A percentile compares a stretch with the other conserved stretches of the same genome.
Evolutionary conservation across 2,888 invertebrate genomes (phyloP).

Genomic region (Acronicta psi): DNA sequence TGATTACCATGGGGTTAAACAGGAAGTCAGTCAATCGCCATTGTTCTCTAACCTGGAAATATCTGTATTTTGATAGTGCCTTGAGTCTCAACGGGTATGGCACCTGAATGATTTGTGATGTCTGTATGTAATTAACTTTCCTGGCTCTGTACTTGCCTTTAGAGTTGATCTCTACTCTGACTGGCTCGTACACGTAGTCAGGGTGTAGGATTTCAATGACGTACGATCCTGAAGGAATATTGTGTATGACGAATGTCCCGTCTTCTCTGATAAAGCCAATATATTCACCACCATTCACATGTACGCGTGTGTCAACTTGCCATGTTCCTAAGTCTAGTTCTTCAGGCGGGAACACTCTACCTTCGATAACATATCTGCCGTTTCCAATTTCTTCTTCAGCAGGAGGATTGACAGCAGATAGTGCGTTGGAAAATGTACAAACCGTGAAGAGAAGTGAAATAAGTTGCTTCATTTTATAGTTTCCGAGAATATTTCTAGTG

Average conservation of each 20-base stretch:
- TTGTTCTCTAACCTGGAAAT: constrained; percentile 98
- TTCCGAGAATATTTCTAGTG: background rate
- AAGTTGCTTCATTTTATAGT: constrained; percentile 43
- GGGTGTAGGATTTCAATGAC: constrained; percentile 97
- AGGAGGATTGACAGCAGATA: constrained; percentile 66
- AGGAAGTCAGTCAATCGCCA: constrained; percentile 99
- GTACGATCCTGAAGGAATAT: constrained; percentile 97
- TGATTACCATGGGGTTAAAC: constrained; percentile 98
- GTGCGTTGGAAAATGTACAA: constrained; percentile 53
- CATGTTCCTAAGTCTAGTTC: constrained; percentile 90
- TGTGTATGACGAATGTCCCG: constrained; percentile 96
- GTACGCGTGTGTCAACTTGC: constrained; percentile 93
- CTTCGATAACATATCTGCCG: constrained; percentile 93
- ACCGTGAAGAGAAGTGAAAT: constrained; percentile 35
- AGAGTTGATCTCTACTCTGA: constrained; percentile 98
- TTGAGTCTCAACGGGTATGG: constrained; percentile 97
- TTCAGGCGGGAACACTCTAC: constrained; percentile 93
- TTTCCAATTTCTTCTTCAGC: constrained; percentile 81
- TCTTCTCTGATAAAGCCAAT: constrained; percentile 97
- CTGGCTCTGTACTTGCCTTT: constrained; percentile 99
- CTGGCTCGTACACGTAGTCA: constrained; percentile 97
- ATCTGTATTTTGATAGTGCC: constrained; percentile 93
- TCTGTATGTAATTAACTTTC: constrained; percentile 97
- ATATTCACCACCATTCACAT: constrained; percentile 96
- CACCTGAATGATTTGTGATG: constrained; percentile 96